Percentiles rank a stretch among this genome's conserved stretches.
phyloP scores from a whole-genome alignment of 2,888 invertebrate species.

The Catocala nupta region DNA sequence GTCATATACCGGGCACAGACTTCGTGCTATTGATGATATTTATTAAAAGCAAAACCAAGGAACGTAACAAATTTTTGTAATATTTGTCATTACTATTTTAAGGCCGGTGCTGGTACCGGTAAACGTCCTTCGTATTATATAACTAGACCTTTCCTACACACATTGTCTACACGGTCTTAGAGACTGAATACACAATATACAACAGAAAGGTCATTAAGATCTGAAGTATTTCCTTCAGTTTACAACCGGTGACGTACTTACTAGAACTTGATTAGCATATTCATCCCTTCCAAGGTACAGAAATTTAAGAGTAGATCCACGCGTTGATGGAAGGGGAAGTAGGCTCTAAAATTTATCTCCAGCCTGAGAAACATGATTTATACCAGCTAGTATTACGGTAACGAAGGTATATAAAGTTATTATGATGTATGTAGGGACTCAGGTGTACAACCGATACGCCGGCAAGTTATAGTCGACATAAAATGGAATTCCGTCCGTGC shows the following conservation, averaged over 20 bases:
- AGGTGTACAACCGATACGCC: slow-evolving; percentile 46
- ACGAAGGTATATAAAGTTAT: slow-evolving; percentile 39
- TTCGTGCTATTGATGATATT: too few relatives aligned
- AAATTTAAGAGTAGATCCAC: slow-evolving; percentile 10
- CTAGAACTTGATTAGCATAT: slow-evolving; percentile 5
- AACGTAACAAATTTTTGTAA: too few relatives aligned
- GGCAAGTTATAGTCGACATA: slow-evolving; percentile 54
- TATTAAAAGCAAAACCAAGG: too few relatives aligned
- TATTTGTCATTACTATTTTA: too few relatives aligned
- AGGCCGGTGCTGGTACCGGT: too few relatives aligned
- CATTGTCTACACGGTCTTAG: too few relatives aligned
- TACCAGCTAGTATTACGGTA: slow-evolving; percentile 11
- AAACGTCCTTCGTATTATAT: too few relatives aligned
- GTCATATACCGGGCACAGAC: too few relatives aligned
- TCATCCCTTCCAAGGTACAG: slow-evolving; percentile 2
- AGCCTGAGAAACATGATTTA: slow-evolving; percentile 14
- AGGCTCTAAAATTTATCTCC: slow-evolving; percentile 17
- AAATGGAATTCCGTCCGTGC: slow-evolving; percentile 47
- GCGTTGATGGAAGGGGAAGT: slow-evolving; percentile 9
- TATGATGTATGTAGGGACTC: slow-evolving; percentile 47
- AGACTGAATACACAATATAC: too few relatives aligned
- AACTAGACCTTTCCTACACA: too few relatives aligned
- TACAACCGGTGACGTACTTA: not conserved
- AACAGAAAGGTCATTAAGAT: too few relatives aligned
- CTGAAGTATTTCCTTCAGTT: not conserved